Percentiles rank a stretch among this genome's conserved stretches.
Evolutionary conservation across 2,888 invertebrate species (phyloP).

Genomic region (Drosophila multiciliata): DNA sequence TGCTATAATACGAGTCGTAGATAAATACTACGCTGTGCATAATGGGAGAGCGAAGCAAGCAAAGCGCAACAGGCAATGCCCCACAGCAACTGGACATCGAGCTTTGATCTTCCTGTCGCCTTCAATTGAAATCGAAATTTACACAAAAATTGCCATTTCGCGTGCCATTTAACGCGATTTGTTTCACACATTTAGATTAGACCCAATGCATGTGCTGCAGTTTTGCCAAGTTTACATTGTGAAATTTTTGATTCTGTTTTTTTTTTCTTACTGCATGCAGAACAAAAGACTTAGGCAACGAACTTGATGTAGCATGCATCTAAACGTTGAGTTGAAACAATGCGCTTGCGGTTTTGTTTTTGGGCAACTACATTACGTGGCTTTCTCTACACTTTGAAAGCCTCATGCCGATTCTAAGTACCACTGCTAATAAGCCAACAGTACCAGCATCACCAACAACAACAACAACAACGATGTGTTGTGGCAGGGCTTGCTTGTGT

Average conservation of each 20-base stretch:
- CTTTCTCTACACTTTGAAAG: slow-evolving; percentile 61
- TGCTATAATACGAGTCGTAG: slow-evolving; percentile 4
- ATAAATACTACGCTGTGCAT: neutral
- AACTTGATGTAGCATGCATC: slow-evolving; percentile 61
- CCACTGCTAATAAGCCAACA: slow-evolving; percentile 67
- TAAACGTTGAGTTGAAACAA: slow-evolving; percentile 27
- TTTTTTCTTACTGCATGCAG: slow-evolving; percentile 48
- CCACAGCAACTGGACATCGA: neutral
- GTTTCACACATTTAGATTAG: slow-evolving; percentile 23
- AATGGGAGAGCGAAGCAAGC: slow-evolving; percentile 13
- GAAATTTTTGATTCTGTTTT: neutral
- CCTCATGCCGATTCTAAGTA: slow-evolving; percentile 63
- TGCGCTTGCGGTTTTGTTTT: slow-evolving; percentile 54
- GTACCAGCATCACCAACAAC: neutral
- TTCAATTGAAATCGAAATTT: slow-evolving; percentile 25
- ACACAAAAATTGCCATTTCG: slow-evolving; percentile 8
- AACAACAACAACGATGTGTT: slow-evolving; percentile 1
- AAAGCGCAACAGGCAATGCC: slow-evolving; percentile 15
- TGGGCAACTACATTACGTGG: slow-evolving; percentile 51
- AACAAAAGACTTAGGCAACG: slow-evolving; percentile 57
- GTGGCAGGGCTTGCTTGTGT: slow-evolving; percentile 26
- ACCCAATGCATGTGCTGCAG: slow-evolving; percentile 11
- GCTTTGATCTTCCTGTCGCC: neutral
- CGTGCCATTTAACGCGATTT: slow-evolving; percentile 33
- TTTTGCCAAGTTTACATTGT: slow-evolving; percentile 10